Conservation (phyloP, 2,797 vertebrate species). For the Lateolabrax maculatus region DNA sequence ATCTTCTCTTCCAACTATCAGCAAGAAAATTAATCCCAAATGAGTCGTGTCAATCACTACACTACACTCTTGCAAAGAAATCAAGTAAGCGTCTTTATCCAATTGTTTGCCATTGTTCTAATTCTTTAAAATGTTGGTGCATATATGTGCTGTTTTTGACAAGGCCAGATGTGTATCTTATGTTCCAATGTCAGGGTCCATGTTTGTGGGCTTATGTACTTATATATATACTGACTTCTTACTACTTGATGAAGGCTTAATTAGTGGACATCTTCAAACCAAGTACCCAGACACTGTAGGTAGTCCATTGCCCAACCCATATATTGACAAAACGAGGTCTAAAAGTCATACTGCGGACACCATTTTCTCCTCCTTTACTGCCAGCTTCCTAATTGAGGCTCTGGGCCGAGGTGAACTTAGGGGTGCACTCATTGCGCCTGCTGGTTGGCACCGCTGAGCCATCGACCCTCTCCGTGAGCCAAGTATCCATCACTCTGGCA, state of each 20-base stretch:
- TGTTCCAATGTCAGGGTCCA: neutral
- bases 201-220: neutral
- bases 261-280: slow-evolving; percentile 12
- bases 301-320: neutral
- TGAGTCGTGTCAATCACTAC: neutral
- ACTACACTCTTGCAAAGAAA: neutral
- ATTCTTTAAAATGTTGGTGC: neutral
- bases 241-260: slow-evolving; percentile 2
- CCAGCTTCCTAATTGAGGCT: slow-evolving; percentile 55
- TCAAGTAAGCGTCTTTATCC: neutral
- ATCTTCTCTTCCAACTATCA: neutral
- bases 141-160: neutral
- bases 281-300: neutral
- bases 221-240: neutral
- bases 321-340: slow-evolving; percentile 21
- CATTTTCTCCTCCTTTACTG: slow-evolving; percentile 23
- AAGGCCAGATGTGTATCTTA: neutral
- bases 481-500: slow-evolving; percentile 73
- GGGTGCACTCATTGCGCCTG: slow-evolving; percentile 44
- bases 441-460: slow-evolving; percentile 55
- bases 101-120: neutral
- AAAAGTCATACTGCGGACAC: slow-evolving; percentile 26
- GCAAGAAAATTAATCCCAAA: neutral
- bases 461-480: slow-evolving; percentile 54
- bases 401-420: slow-evolving; percentile 49